Base-by-base conservation (phyloP, 2,797 vertebrate species). In the Alfaro cultratus region DNA sequence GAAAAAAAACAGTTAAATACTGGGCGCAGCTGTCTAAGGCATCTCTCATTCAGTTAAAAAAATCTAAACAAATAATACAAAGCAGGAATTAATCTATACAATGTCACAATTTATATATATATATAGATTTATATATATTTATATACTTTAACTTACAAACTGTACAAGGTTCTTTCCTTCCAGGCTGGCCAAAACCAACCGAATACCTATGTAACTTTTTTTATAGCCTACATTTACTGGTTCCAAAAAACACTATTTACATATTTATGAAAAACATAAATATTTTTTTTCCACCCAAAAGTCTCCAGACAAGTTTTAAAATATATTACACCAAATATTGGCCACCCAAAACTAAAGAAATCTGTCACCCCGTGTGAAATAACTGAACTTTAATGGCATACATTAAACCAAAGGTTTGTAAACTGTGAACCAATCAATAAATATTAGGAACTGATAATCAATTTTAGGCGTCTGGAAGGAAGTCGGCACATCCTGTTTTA, bases 31-130 rank as follows among this genome's bases (percentile, higher is more conserved):
- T 94, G 91, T 95, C 95, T 95, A 96, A 96, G 95, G 95, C 96
- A 95, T 95, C 92, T 95, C 94, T 93, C 93, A 92, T 94, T 93
- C 80, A 85, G 94, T 62, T 55, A 74, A 94, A 94, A 96, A 90
- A 85, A 89, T 92, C 92, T 94, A 94, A 76, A 92, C 91, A 91
- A 93, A 80, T 91, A 88, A 86, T 94, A 94, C 91, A 95, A 94
- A 94, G 94, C 92, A 94, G 94, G 92, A 95, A 95, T 95, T 92
- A 93, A 95, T 93, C 93, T 95, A 93, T 95, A 96, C 94, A 95
- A 90, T 83, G 84, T 92, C 90, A 94, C 91, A 92, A 71, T 70
- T 43, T 70, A 68, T 68, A 68, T 68, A 68, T 68, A 67, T 67
- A 39, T 68, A 68, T 41, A 36, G 36, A n/a, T 29, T 29, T 70